Percentiles rank a stretch among this genome's conserved stretches.
Evolutionary conservation across 1,140 invertebrate species (phyloP).

Genomic region (Triops cancriformis): DNA sequence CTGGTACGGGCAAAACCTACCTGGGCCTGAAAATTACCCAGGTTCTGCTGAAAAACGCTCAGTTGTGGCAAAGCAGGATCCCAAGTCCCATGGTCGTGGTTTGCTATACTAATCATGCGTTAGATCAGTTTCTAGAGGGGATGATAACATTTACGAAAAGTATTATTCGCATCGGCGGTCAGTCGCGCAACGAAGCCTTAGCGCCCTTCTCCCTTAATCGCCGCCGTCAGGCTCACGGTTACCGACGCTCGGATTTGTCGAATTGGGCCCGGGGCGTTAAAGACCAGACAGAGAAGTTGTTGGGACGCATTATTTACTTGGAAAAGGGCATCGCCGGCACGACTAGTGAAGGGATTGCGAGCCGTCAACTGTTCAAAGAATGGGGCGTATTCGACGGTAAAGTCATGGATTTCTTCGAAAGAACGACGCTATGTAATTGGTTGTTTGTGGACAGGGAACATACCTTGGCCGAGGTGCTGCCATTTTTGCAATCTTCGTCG

Average conservation of each 20-base stretch:
- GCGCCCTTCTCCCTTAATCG: constrained; percentile 40
- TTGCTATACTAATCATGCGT: constrained; percentile 77
- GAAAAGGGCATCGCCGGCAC: neutral
- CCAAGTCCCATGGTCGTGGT: constrained; percentile 61
- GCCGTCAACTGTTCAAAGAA: neutral
- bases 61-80: constrained; percentile 19
- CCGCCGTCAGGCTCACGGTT: neutral
- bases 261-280: neutral
- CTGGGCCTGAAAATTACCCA: constrained; percentile 58
- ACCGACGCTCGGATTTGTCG: neutral
- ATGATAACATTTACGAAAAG: constrained; percentile 29
- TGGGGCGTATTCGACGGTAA: neutral
- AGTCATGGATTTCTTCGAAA: neutral
- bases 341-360: neutral
- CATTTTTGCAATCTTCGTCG: neutral
- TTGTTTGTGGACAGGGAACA: neutral
- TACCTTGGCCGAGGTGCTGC: neutral
- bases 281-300: neutral
- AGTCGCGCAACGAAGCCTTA: constrained; percentile 52
- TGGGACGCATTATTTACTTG: neutral
- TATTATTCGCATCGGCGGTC: constrained; percentile 62
- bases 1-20: constrained; percentile 72
- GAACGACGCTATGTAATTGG: neutral
- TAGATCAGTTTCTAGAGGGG: constrained; percentile 81
- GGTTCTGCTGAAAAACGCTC: constrained; percentile 42